Evolutionary conservation across 2,797 vertebrate genomes (phyloP).

Genomic region (Silurus aristotelis): DNA sequence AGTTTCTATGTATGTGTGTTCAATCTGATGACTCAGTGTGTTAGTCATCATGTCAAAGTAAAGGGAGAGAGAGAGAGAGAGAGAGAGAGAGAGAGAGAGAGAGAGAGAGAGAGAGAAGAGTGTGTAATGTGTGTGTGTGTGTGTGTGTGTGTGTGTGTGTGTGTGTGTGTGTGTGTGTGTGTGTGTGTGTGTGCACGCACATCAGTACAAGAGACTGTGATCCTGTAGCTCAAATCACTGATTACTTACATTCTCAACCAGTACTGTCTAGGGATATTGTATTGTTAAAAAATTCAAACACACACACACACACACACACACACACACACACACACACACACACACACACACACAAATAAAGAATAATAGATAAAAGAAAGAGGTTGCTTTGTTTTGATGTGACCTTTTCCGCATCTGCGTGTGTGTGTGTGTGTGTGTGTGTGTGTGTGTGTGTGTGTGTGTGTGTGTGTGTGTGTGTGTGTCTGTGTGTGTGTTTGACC

Average conservation of each 20-base stretch:
- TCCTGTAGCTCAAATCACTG: constrained; percentile 27
- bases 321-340: not conserved
- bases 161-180: too few relatives aligned
- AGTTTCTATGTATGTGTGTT: constrained; percentile 33
- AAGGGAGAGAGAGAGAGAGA: constrained; percentile 1
- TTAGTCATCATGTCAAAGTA: constrained; percentile 50
- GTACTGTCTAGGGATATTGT: not conserved
- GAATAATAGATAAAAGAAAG: constrained; percentile 11
- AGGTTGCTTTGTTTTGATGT: constrained; percentile 37
- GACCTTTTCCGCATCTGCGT: constrained; percentile 38
- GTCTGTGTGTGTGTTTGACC: constrained; percentile 44
- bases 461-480: not conserved
- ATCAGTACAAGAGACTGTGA: not conserved
- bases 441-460: not conserved
- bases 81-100: too few relatives aligned
- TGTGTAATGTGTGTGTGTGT: too few relatives aligned
- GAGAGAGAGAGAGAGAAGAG: too few relatives aligned
- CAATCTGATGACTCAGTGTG: constrained; percentile 47
- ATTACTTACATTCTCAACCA: constrained; percentile 14
- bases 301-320: not conserved
- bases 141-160: too few relatives aligned
- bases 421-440: not conserved
- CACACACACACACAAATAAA: constrained; percentile 1
- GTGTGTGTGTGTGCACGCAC: constrained; percentile 12
- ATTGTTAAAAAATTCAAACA: constrained; percentile 2